Percentiles rank a stretch among this genome's conserved stretches.
Evolutionary conservation across 2,797 vertebrate genomes (phyloP).

Genomic region (Anabacerthia variegaticeps): DNA sequence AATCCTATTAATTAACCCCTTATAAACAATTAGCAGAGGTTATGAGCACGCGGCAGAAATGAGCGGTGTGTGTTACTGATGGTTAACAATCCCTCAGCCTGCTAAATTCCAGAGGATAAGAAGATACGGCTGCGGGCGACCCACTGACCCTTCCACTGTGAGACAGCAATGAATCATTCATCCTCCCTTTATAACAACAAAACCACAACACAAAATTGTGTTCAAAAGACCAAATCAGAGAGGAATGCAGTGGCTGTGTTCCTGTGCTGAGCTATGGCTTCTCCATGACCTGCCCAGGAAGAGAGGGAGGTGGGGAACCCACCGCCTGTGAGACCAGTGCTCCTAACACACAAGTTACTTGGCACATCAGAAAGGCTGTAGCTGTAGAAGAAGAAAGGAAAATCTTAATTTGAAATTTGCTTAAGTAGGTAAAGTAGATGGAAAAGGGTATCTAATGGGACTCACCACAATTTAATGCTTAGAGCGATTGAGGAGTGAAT

Average conservation of each 20-base stretch:
- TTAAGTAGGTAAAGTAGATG: neutral
- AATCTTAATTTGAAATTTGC: neutral
- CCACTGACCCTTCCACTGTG: neutral
- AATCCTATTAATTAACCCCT: slow-evolving; percentile 62
- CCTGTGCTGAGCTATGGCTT: neutral
- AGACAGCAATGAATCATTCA: slow-evolving; percentile 33
- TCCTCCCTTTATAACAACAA: neutral
- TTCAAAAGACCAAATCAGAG: neutral
- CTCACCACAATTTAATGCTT: neutral
- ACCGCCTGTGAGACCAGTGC: rapidly evolving
- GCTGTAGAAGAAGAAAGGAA: neutral
- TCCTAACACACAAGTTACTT: neutral
- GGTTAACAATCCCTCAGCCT: neutral
- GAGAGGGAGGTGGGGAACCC: neutral
- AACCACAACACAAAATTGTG: neutral
- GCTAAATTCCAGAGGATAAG: neutral
- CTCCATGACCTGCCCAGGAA: neutral
- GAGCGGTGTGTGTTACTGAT: neutral
- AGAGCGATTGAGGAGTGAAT: neutral
- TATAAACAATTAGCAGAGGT: slow-evolving; percentile 61
- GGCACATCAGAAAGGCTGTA: neutral
- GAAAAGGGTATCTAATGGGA: neutral
- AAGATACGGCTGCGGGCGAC: neutral
- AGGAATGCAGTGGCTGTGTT: neutral
- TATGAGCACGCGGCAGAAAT: neutral